phyloP scores from a whole-genome alignment of 2,888 invertebrate genomes.

The Mesorhabditis belari region DNA sequence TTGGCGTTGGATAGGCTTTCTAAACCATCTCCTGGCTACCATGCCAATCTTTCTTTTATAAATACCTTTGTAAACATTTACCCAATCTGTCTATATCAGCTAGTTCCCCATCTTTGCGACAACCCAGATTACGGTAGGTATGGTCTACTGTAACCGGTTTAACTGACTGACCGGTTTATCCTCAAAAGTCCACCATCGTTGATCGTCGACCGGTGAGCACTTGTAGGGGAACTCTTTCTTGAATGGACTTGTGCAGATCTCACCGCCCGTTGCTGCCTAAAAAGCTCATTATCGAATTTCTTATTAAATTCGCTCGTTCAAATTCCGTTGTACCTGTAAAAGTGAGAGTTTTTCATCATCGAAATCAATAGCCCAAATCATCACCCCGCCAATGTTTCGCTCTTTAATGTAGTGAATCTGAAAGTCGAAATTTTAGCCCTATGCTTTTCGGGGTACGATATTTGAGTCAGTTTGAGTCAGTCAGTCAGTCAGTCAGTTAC shows the following conservation, averaged over 20 bases:
- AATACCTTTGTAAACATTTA: too few relatives aligned
- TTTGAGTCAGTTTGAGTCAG: too few relatives aligned
- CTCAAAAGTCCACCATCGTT: conserved; percentile 52
- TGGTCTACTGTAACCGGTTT: background rate
- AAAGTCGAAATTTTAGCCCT: background rate
- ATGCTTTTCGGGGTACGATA: too few relatives aligned
- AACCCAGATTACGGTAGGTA: background rate
- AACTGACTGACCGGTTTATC: conserved; percentile 27
- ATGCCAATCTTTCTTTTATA: too few relatives aligned
- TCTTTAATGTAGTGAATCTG: conserved; percentile 34
- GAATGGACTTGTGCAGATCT: conserved; percentile 4
- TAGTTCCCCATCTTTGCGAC: conserved; percentile 1
- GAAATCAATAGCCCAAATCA: conserved; percentile 52
- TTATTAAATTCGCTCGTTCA: background rate
- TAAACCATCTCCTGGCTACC: too few relatives aligned
- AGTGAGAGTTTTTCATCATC: conserved; percentile 47
- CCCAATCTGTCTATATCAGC: too few relatives aligned
- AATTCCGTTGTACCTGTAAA: conserved; percentile 28
- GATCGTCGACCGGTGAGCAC: conserved; percentile 44
- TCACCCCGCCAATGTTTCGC: conserved; percentile 46
- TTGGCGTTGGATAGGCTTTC: too few relatives aligned
- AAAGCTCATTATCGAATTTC: background rate
- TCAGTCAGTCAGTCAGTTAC: too few relatives aligned
- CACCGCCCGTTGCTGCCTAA: conserved; percentile 5
- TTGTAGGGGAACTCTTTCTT: conserved; percentile 24